These are phyloP conservation scores for Cnemophilus loriae DNA, from an alignment of 2,113 vertebrate genomes.

Conservation along the genomic window DNA sequence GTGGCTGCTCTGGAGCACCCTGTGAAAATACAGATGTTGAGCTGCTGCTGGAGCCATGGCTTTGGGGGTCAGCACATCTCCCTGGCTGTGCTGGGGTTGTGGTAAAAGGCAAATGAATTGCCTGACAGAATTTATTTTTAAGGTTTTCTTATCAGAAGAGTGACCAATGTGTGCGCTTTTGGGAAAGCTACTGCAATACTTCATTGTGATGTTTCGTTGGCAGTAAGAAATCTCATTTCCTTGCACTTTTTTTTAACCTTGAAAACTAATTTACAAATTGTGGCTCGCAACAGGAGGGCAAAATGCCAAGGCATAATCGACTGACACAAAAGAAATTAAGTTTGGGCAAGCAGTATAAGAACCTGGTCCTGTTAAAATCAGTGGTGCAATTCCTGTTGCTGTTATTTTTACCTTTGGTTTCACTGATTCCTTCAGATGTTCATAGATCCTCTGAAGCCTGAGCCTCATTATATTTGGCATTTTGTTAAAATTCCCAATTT, in stretches of 20 bases:
- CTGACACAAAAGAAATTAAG: not conserved
- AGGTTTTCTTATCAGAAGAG: not conserved
- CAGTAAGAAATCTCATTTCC: not conserved
- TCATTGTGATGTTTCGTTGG: not conserved
- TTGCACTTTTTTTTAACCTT: slow-evolving; percentile 1
- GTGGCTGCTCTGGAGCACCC: not conserved
- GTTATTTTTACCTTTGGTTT: not conserved
- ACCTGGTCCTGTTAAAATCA: not conserved
- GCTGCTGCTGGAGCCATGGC: fast-evolving
- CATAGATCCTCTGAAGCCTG: not conserved
- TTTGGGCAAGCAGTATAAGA: not conserved
- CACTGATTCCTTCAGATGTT: not conserved
- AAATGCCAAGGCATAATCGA: not conserved
- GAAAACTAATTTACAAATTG: not conserved
- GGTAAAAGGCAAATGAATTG: not conserved
- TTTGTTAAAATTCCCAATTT: not conserved
- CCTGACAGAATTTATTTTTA: not conserved
- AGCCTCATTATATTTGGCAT: not conserved
- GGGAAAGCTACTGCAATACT: not conserved
- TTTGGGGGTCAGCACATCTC: not conserved
- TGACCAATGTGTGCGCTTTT: not conserved
- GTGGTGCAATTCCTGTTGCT: not conserved
- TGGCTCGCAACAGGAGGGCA: not conserved
- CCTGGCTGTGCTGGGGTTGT: not conserved
- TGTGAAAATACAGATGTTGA: not conserved